Evolutionary conservation across 2,113 vertebrate species (phyloP).

Genomic region (Macrotis lagotis): DNA sequence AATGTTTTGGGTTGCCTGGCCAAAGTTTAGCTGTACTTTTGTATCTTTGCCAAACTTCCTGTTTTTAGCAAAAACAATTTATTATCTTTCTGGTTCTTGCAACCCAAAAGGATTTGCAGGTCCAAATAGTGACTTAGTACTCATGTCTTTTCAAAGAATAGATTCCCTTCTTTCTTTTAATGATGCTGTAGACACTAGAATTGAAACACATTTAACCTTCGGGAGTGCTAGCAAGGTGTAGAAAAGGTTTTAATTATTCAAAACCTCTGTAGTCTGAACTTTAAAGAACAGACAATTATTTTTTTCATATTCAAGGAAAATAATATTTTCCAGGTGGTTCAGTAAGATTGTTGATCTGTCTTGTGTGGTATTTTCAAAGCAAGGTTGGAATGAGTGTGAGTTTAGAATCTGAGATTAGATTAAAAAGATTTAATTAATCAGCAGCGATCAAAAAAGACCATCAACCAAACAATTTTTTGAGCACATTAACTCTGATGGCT

Average conservation of each 20-base stretch:
- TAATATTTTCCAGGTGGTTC: constrained; percentile 79
- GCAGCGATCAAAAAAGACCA: constrained; percentile 62
- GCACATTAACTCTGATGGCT: constrained; percentile 45
- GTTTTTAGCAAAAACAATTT: constrained; percentile 87
- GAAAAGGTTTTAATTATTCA: constrained; percentile 82
- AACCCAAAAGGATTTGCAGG: constrained; percentile 81
- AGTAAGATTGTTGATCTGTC: constrained; percentile 59
- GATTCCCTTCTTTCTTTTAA: constrained; percentile 78
- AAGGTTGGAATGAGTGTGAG: constrained; percentile 61
- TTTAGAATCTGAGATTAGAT: constrained; percentile 52
- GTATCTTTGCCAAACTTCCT: constrained; percentile 87
- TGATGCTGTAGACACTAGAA: constrained; percentile 72
- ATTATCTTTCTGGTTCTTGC: constrained; percentile 84
- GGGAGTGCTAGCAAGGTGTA: constrained; percentile 71
- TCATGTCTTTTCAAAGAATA: constrained; percentile 78
- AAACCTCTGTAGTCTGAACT: constrained; percentile 78
- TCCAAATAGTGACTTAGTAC: constrained; percentile 81
- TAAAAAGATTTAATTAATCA: constrained; percentile 71
- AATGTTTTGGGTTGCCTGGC: constrained; percentile 83
- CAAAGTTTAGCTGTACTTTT: constrained; percentile 87
- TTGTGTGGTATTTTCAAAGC: constrained; percentile 20
- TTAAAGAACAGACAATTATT: constrained; percentile 72
- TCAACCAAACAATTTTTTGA: constrained; percentile 38
- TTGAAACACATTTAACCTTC: constrained; percentile 81
- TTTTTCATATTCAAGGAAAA: constrained; percentile 65